These are phyloP conservation scores for Physocephala rufipes DNA, from an alignment of 2,888 invertebrate species.

Conservation along the genomic window DNA sequence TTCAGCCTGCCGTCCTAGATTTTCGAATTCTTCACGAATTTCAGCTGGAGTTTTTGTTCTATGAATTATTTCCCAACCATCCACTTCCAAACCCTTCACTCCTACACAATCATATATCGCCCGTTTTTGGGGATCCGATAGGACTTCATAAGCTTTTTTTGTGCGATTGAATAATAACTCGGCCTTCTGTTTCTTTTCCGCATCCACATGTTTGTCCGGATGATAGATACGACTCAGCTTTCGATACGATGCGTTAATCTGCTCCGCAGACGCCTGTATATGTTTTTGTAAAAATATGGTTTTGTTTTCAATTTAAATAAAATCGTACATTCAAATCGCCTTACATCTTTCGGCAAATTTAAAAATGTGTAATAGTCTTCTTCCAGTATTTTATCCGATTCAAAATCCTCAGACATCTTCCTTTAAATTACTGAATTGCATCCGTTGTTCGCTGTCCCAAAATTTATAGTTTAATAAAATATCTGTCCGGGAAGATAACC, in stretches of 20 bases:
- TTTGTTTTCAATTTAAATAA: neutral
- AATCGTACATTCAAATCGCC: slow-evolving; percentile 51
- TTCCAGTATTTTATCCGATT: slow-evolving; percentile 72
- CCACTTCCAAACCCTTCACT: slow-evolving; percentile 89
- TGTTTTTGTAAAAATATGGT: slow-evolving; percentile 34
- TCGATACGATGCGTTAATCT: slow-evolving; percentile 93
- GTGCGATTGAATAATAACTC: slow-evolving; percentile 92
- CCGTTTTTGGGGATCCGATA: slow-evolving; percentile 91
- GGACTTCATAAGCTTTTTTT: slow-evolving; percentile 93
- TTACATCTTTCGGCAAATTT: slow-evolving; percentile 85
- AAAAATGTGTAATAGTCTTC: slow-evolving; percentile 90
- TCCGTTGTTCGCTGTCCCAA: neutral
- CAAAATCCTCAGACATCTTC: slow-evolving; percentile 68
- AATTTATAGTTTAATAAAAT: too few species aligned
- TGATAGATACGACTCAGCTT: slow-evolving; percentile 92
- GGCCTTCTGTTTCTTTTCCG: slow-evolving; percentile 85
- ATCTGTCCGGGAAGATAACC: too few species aligned
- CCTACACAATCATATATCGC: slow-evolving; percentile 93
- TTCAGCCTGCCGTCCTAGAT: slow-evolving; percentile 83
- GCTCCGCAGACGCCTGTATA: slow-evolving; percentile 87
- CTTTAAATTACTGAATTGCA: slow-evolving; percentile 29
- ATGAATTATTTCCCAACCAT: slow-evolving; percentile 95
- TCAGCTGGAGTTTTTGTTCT: slow-evolving; percentile 92
- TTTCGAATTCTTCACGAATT: slow-evolving; percentile 96
- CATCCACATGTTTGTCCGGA: slow-evolving; percentile 94